These are phyloP conservation scores for Bimastos eiseni DNA, from an alignment of 2,888 invertebrate genomes.

Conservation along the genomic window DNA sequence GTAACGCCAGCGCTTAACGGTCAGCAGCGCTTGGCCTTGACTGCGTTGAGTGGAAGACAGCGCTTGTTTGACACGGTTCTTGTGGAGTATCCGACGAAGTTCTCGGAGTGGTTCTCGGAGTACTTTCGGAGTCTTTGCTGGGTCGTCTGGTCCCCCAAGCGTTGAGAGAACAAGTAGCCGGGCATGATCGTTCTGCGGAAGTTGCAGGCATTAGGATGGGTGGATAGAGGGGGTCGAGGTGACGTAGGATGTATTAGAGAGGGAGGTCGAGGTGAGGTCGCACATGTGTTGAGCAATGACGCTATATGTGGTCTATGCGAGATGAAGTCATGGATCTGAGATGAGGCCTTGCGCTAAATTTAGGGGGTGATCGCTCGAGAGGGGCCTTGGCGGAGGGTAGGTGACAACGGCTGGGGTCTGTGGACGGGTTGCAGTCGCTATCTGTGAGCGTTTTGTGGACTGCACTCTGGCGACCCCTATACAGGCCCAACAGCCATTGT, in stretches of 20 bases:
- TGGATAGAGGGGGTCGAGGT: not conserved
- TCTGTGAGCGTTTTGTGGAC: not conserved
- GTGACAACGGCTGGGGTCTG: not conserved
- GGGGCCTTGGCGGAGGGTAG: not conserved
- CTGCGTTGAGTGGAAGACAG: not conserved
- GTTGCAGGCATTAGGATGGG: not conserved
- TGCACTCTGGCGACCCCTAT: not conserved
- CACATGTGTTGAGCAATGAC: not conserved
- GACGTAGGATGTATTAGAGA: not conserved
- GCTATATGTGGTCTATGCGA: not conserved
- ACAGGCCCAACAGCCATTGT: not conserved
- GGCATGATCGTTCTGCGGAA: too few relatives aligned
- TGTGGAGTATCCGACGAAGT: not conserved
- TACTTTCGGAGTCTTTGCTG: not conserved
- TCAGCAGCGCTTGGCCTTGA: too few relatives aligned
- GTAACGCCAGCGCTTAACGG: not conserved
- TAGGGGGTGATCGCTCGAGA: not conserved
- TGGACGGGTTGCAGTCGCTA: not conserved
- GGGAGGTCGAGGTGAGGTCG: not conserved
- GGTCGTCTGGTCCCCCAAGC: not conserved
- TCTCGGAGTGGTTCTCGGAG: not conserved
- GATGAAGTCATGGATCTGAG: slow-evolving; percentile 17
- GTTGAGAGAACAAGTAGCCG: not conserved
- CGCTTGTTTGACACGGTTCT: not conserved
- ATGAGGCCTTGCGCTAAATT: not conserved